Base-by-base conservation (phyloP, 2,113 vertebrate species). In the Peromyscus polionotus region DNA sequence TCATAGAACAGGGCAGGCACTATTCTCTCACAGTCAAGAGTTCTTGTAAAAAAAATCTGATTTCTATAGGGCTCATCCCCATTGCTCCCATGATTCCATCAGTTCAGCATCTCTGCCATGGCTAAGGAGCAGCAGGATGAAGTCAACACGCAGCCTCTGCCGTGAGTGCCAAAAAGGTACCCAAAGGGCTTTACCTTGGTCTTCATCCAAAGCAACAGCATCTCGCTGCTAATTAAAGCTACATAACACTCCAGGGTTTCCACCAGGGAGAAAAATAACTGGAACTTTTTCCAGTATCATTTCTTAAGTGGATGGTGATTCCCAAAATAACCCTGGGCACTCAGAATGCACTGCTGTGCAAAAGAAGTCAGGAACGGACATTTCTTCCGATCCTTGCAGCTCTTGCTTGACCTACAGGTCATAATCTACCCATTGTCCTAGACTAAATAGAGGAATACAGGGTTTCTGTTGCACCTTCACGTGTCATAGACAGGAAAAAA, bases 191-290 rank as follows among this genome's bases (percentile, higher is more conserved):
- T 2, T 97, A 86, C 96, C 97, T 96, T 95, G 95, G 88, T 95
- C 77, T 93, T 48, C 90, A 92, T 84, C 93, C 94, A 97, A 95
- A 97, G 67, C 88, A 94, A 95, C 95, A 95, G 77, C 92, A 97
- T 97, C 95, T 97, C 96, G 86, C 96, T 97, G 96, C 98, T 97
- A 96, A 97, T 98, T 97, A 98, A 98, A 98, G 91, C 93, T 97
- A 96, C 92, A 5, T 19, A 75, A 65, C 67, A 72, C 72, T 81
- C 72, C 45, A 45, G 11, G 51, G 75, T 95, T 93, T 68, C 48
- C 67, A 75, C 89, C 22, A 84, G 93, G 88, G 73, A 93, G 63
- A 86, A 63, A 90, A 68, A 57, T 22, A 31, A 26, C 57, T 13
- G 39, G 59, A 91, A 24, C 65, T 72, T 79, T 95, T 79, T 91